Evolutionary conservation across 2,888 invertebrate species (phyloP), one percentile per base, ranked within the genome.

Genomic region (Hypolimnas misippus): DNA sequence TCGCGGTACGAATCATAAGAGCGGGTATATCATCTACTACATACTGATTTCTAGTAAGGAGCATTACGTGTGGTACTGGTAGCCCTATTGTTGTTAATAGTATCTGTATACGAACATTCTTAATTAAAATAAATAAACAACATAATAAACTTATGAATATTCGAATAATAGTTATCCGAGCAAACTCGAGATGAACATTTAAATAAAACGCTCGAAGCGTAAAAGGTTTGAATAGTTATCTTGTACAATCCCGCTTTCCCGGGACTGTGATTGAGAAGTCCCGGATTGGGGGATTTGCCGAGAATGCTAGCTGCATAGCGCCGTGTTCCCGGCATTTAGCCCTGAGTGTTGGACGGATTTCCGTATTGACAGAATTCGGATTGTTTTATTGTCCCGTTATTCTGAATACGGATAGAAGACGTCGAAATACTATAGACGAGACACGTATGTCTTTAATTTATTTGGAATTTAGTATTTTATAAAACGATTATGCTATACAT

Each of bases 181-280:
- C 6, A 40, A n/a, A n/a, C n/a, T n/a, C n/a, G n/a, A 40, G n/a
- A 29, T 29, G 51, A 19, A 52, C 31, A 33, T 64, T 61, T 50
- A 49, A 56, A 64, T 61, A 61, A 61, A 65, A 58, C 50, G 60
- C 57, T 42, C 52, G 29, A 29, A 57, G 53, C 40, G 54, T 58
- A 63, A 60, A 66, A 57, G 60, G 63, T 63, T 61, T 61, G 40
- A 57, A 62, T 63, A 57, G 63, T 63, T 61, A 63, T 63, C 65
- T 73, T 72, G 70, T 67, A 68, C 69, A 73, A 76, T 73, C 73
- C 73, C 76, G 74, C 68, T 73, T 76, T 62, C 44, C 67, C 62
- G 57, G 68, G 57, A 56, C 68, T 68, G 72, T 77, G 81, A 82
- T 82, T 82, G 82, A 82, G 76, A 73, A 76, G 74, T 73, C 71